Conservation (phyloP, 1,140 invertebrate species). For the Chymomyza costata region DNA sequence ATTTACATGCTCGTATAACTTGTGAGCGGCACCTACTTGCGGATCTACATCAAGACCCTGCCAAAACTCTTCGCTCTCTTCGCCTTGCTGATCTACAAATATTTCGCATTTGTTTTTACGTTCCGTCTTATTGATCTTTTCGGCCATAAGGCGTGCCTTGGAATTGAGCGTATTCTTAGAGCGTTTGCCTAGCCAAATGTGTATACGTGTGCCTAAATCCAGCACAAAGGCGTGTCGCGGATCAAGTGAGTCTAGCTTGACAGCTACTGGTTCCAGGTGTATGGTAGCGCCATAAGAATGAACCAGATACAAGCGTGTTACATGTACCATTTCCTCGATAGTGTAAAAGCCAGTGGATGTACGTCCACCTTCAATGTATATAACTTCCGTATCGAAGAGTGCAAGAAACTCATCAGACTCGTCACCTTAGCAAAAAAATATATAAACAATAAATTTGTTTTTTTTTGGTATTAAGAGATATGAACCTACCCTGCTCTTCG, state of each 20-base stretch:
- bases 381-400: conserved; percentile 94
- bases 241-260: conserved; percentile 86
- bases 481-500: conserved; percentile 86
- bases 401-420: conserved; percentile 97
- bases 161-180: conserved; percentile 97
- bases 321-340: conserved; percentile 93
- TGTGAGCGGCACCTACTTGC: conserved; percentile 54
- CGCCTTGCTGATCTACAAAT: conserved; percentile 85
- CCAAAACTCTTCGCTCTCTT: conserved; percentile 93
- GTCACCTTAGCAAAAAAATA: conserved; percentile 78
- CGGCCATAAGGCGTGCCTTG: conserved; percentile 95
- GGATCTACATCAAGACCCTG: conserved; percentile 79
- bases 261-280: conserved; percentile 92
- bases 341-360: conserved; percentile 98
- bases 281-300: conserved; percentile 91
- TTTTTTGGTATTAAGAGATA: no score
- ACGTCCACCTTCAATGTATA: conserved; percentile 96
- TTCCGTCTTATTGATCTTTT: conserved; percentile 99
- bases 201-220: conserved; percentile 91
- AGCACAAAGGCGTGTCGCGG: conserved; percentile 94
- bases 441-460: no score
- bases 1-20: conserved; percentile 83
- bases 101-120: conserved; percentile 96
- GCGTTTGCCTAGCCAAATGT: conserved; percentile 94
- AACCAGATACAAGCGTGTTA: conserved; percentile 91